Percentiles rank a stretch among this genome's conserved stretches.
phyloP scores from a whole-genome alignment of 2,888 invertebrate genomes.

The Heliconius hortense region DNA sequence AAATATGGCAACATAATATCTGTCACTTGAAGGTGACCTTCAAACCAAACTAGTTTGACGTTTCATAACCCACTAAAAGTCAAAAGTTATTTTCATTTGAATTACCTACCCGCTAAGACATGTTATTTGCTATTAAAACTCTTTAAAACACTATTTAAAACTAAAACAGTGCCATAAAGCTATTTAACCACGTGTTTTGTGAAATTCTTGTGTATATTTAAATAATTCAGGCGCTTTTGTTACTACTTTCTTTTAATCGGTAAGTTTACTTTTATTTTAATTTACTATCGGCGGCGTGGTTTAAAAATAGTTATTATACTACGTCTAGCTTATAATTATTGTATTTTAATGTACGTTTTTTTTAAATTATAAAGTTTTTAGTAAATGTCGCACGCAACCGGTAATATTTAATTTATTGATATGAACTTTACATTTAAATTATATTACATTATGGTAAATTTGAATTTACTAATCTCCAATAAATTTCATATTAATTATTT shows the following conservation, averaged over 20 bases:
- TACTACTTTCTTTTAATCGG: slow-evolving; percentile 50
- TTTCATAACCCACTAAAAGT: slow-evolving; percentile 65
- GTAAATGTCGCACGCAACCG: not conserved
- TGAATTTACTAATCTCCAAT: not conserved
- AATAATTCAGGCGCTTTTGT: slow-evolving; percentile 45
- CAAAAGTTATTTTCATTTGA: slow-evolving; percentile 67
- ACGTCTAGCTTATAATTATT: slow-evolving; percentile 28
- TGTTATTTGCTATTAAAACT: slow-evolving; percentile 56
- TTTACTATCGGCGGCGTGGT: slow-evolving; percentile 52
- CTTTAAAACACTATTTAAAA: slow-evolving; percentile 57
- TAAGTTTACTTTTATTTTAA: slow-evolving; percentile 55
- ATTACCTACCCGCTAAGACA: slow-evolving; percentile 75
- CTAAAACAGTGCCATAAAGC: slow-evolving; percentile 51
- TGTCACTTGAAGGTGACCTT: slow-evolving; percentile 79
- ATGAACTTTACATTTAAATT: slow-evolving; percentile 10
- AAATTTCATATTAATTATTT: not conserved
- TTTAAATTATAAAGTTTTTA: not conserved
- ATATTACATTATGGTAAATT: not conserved
- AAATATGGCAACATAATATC: slow-evolving; percentile 14
- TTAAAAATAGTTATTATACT: slow-evolving; percentile 55
- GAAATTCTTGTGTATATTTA: slow-evolving; percentile 62
- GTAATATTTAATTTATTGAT: slow-evolving; percentile 10
- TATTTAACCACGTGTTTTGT: slow-evolving; percentile 56
- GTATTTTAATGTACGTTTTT: not conserved
- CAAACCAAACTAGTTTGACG: slow-evolving; percentile 65